These are phyloP conservation scores for Petrocephalus zakoni DNA, from an alignment of 2,113 vertebrate genomes.

Conservation along the genomic window DNA sequence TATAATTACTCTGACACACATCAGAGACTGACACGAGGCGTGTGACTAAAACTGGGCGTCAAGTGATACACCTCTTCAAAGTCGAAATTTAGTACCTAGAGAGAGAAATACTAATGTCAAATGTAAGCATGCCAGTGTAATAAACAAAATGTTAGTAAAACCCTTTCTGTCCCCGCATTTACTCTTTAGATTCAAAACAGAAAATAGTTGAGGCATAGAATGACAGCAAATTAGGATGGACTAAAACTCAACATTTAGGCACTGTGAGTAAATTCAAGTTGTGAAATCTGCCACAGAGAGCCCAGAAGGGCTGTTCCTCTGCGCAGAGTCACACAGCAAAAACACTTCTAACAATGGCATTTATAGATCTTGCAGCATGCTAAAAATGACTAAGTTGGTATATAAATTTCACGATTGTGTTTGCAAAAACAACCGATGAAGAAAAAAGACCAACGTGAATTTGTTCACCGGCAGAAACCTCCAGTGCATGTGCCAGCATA, in stretches of 20 bases:
- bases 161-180: neutral
- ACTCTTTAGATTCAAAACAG: neutral
- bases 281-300: neutral
- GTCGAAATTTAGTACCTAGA: neutral
- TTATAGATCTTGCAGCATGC: neutral
- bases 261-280: neutral
- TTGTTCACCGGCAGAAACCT: neutral
- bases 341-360: neutral
- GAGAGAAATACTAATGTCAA: neutral
- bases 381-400: too few relatives aligned
- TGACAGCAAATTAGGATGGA: neutral
- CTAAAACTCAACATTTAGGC: neutral
- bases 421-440: neutral
- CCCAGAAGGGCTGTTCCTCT: neutral
- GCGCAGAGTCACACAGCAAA: neutral
- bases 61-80: neutral
- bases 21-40: neutral
- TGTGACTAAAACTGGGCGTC: neutral
- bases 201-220: neutral
- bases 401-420: neutral
- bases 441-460: neutral
- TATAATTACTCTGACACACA: conserved; percentile 11
- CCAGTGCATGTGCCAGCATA: neutral
- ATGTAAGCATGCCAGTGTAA: neutral
- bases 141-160: neutral